Conservation (phyloP, 2,888 invertebrate species). For the Saturnia pavonia region DNA sequence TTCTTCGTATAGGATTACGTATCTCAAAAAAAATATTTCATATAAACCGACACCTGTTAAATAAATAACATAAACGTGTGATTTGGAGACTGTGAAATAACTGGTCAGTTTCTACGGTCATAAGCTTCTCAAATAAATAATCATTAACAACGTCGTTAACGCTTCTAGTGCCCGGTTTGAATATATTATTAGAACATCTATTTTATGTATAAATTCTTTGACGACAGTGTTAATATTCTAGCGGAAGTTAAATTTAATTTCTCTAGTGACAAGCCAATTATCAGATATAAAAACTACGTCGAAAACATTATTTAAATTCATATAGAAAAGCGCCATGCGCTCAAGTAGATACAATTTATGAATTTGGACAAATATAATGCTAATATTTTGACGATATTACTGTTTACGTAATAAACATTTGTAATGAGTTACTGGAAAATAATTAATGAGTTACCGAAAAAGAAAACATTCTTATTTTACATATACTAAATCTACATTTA, state of each 20-base stretch:
- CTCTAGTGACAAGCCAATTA: slow-evolving; percentile 30
- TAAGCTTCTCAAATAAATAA: slow-evolving; percentile 20
- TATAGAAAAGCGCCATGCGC: background rate
- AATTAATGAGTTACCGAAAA: no score
- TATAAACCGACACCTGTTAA: slow-evolving; percentile 14
- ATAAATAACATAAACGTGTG: slow-evolving; percentile 1
- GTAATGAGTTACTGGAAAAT: no score
- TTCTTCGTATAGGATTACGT: background rate
- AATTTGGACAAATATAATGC: background rate
- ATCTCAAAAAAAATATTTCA: slow-evolving; percentile 10
- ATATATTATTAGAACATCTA: slow-evolving; percentile 39
- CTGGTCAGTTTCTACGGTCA: slow-evolving; percentile 6
- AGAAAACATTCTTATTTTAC: no score
- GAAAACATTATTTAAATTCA: background rate
- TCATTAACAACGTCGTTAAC: slow-evolving; percentile 16
- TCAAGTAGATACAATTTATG: background rate
- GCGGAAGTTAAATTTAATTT: slow-evolving; percentile 41
- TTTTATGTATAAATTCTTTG: slow-evolving; percentile 45
- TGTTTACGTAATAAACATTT: no score
- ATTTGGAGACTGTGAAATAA: slow-evolving; percentile 1
- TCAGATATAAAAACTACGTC: background rate
- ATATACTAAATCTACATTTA: no score
- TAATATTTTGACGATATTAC: no score
- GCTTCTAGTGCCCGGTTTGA: slow-evolving; percentile 17
- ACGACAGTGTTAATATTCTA: slow-evolving; percentile 41